Evolutionary conservation across 2,888 invertebrate species (phyloP), one percentile per base, ranked within the genome.

Genomic region (Bunonema sp.): DNA sequence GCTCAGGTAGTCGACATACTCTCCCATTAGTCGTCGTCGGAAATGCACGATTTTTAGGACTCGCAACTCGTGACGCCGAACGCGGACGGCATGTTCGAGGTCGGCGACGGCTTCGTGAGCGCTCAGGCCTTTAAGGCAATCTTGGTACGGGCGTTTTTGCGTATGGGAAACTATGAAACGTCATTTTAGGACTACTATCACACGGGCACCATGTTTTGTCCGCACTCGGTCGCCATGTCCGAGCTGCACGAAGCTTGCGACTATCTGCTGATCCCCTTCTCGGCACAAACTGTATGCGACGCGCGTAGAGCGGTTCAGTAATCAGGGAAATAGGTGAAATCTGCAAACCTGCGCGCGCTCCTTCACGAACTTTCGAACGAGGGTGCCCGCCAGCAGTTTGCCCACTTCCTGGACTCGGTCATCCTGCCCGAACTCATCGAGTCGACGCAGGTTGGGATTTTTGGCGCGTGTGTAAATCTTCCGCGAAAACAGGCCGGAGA

Each of bases 351-450:
- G 26, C 57, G 85, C 61, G 91, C 89, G 37, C 78, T 97, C 39
- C 77, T 97, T 41, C 97, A 97, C 72, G 97, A 99, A 73, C 74
- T 99, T 37, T 89, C 89, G 32, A 99, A 99, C 73, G 97, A 97
- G 71, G 97, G 97, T n/a, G 97, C 97, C 1, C 79, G 89, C 2
- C 80, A 83, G 50, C 91, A 93, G 70, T 99, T 99, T 72, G 87
- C 88, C 70, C 79, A 81, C 12, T 99, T 91, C 70, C 78, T 99
- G 3, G 93, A 99, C 69, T 82, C 86, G 47, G 76, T 89, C 15
- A 86, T 99, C 54, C 75, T 97, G 39, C 97, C 97, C 0, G 76
- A 88, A 42, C 89, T 99, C 89, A 93, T 97, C 26, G 81, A 65
- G 16, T 71, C 73, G 56, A 75, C 76, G 24, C 71, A 75, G 66